Evolutionary conservation across 2,888 invertebrate genomes (phyloP).

Genomic region (Caenorhabditis uteleia): DNA sequence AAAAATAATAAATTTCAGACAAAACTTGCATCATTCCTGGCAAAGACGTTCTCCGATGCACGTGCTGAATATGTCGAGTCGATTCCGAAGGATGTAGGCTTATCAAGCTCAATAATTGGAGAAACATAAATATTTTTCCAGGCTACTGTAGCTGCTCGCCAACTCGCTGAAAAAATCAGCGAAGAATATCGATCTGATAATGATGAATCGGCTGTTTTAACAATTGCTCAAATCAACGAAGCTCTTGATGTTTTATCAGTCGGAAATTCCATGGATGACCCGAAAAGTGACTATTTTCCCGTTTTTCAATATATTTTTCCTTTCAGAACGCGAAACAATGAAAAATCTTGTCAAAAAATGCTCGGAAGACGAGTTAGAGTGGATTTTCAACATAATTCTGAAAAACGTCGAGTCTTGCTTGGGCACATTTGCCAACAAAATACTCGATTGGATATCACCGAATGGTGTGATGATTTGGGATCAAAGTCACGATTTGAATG

Average conservation of each 20-base stretch:
- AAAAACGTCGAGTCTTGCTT: constrained; percentile 45
- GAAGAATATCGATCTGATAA: constrained; percentile 32
- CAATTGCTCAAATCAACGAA: constrained; percentile 23
- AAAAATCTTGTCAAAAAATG: constrained; percentile 27
- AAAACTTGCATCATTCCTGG: constrained; percentile 29
- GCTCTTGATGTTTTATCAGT: constrained; percentile 24
- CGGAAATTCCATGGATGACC: constrained; percentile 19
- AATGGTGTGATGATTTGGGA: constrained; percentile 20
- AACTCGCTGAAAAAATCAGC: constrained; percentile 31
- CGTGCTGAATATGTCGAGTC: constrained; percentile 15
- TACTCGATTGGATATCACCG: constrained; percentile 34
- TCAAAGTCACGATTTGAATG: constrained; percentile 23
- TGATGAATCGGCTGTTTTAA: constrained; percentile 15
- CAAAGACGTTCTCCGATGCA: constrained; percentile 29
- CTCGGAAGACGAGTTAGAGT: constrained; percentile 45
- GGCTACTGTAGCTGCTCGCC: constrained; percentile 5
- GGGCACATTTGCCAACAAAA: constrained; percentile 15
- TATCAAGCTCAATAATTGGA: neutral
- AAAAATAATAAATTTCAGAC: neutral
- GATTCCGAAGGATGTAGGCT: constrained; percentile 11
- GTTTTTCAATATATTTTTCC: neutral
- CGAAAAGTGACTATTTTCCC: constrained; percentile 6
- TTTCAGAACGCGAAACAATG: constrained; percentile 26
- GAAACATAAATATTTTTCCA: neutral
- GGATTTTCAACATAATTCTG: constrained; percentile 50